phyloP scores from a whole-genome alignment of 2,888 invertebrate species.

The Meiosimyza platycephala region DNA sequence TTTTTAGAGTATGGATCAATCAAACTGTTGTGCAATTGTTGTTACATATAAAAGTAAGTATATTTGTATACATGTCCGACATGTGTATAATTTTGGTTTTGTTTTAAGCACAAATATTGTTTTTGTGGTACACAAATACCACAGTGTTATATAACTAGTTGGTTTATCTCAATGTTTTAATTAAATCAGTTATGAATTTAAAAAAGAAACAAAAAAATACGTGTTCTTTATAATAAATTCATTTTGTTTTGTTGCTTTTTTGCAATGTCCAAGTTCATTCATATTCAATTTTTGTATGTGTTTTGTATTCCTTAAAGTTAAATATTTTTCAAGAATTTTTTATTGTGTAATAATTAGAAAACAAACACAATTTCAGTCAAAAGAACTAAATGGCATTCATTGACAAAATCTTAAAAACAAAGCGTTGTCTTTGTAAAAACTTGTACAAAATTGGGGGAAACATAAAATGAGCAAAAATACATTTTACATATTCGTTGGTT shows the following conservation, averaged over 20 bases:
- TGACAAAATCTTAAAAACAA: too few relatives aligned
- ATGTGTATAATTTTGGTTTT: constrained; percentile 7
- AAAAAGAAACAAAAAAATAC: constrained; percentile 11
- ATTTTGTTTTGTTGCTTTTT: constrained; percentile 5
- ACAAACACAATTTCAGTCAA: constrained; percentile 2
- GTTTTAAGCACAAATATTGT: constrained; percentile 18
- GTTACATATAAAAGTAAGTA: constrained; percentile 11
- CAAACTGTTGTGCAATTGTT: background rate
- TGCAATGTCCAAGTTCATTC: too few relatives aligned
- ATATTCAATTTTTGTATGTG: too few relatives aligned
- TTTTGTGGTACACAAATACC: too few relatives aligned
- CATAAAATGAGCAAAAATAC: too few relatives aligned
- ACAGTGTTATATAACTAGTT: constrained; percentile 32
- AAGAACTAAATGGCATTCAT: background rate
- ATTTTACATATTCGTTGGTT: too few relatives aligned
- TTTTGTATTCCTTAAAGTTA: too few relatives aligned
- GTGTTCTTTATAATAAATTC: constrained; percentile 4
- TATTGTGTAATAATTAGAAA: constrained; percentile 26
- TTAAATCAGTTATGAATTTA: constrained; percentile 5
- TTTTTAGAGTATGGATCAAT: background rate
- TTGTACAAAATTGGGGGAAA: too few relatives aligned
- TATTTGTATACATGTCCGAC: constrained; percentile 1
- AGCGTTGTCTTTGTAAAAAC: too few relatives aligned
- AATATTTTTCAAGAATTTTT: constrained; percentile 19
- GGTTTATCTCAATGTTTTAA: constrained; percentile 34